Evolutionary conservation across 2,113 vertebrate genomes (phyloP).

Genomic region (Oryzias celebensis): DNA sequence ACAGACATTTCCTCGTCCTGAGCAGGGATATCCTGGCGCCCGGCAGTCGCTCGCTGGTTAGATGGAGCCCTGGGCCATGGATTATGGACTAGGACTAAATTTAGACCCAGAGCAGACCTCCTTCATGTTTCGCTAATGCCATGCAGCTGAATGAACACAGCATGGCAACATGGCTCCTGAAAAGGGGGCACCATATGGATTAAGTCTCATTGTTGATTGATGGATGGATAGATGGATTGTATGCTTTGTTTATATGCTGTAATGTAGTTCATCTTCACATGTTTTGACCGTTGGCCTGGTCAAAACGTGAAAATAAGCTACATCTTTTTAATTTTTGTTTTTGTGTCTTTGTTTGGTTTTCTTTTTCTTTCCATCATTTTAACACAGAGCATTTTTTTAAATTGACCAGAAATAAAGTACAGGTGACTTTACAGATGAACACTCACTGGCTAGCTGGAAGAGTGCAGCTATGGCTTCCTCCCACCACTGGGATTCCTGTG

Average conservation of each 20-base stretch:
- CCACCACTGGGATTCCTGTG: slow-evolving; percentile 96
- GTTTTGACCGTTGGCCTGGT: no score
- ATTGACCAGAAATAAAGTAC: no score
- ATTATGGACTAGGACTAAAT: slow-evolving; percentile 80
- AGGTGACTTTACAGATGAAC: neutral
- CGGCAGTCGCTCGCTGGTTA: slow-evolving; percentile 90
- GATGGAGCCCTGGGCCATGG: slow-evolving; percentile 78
- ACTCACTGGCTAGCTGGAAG: slow-evolving; percentile 98
- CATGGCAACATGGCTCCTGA: slow-evolving; percentile 71
- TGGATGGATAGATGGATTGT: slow-evolving; percentile 9
- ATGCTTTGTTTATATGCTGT: slow-evolving; percentile 2
- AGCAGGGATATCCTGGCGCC: slow-evolving; percentile 99
- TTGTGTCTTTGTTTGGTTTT: no score
- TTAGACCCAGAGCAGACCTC: slow-evolving; percentile 76
- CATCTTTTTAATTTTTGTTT: no score
- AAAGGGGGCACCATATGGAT: slow-evolving; percentile 19
- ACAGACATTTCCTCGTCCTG: slow-evolving; percentile 99
- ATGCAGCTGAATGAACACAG: slow-evolving; percentile 42
- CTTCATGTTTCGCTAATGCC: slow-evolving; percentile 61
- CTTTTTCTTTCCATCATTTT: no score
- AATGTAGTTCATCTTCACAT: no score
- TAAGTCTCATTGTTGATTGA: slow-evolving; percentile 2
- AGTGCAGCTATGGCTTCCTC: slow-evolving; percentile 97
- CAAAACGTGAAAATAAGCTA: no score
- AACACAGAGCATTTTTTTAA: no score